Conservation (phyloP, 2,113 vertebrate species). For the Oncorhynchus nerka region DNA sequence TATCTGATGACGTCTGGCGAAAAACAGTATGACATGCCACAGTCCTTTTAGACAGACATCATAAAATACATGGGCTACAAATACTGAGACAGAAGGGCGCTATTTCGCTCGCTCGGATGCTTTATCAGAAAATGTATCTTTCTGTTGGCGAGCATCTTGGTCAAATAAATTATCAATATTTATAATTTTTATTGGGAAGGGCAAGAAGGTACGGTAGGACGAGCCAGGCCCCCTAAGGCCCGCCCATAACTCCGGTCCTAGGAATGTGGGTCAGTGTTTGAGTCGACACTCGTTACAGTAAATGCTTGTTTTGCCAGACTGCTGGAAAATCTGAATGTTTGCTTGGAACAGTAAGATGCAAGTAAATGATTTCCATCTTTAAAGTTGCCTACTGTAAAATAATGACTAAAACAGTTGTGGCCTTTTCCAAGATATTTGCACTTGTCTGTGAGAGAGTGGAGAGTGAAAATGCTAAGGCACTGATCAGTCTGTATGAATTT, state of each 20-base stretch:
- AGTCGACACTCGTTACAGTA: slow-evolving; percentile 38
- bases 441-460: background rate
- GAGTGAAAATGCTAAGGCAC: background rate
- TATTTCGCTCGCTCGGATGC: too few species aligned
- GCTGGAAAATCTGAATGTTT: slow-evolving; percentile 59
- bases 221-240: too few species aligned
- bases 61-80: too few species aligned
- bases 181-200: background rate
- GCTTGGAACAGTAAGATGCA: slow-evolving; percentile 55
- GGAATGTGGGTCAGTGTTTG: slow-evolving; percentile 46
- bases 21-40: too few species aligned
- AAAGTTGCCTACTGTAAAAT: slow-evolving; percentile 10
- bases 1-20: too few species aligned
- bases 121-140: too few species aligned
- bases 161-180: too few species aligned
- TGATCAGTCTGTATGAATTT: slow-evolving; percentile 17
- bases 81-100: too few species aligned
- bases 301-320: slow-evolving; percentile 50
- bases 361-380: slow-evolving; percentile 51
- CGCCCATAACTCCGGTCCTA: too few species aligned
- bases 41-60: too few species aligned
- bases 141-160: too few species aligned
- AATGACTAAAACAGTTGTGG: too few species aligned
- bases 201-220: background rate
- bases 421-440: background rate